phyloP scores from a whole-genome alignment of 1,140 invertebrate genomes.

The Drosophila suzukii region DNA sequence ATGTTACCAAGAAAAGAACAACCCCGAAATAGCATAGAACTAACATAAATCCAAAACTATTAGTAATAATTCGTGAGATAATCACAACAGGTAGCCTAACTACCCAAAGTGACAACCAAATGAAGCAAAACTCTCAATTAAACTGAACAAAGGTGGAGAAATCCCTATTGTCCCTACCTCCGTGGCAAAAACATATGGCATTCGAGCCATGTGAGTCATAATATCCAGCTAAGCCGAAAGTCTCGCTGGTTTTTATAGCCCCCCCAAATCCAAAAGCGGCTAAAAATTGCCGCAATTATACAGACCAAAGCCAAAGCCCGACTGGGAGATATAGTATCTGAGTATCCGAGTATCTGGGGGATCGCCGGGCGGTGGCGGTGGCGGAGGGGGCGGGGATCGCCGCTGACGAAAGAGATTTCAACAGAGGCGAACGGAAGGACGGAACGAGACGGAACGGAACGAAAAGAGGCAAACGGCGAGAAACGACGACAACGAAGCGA shows the following conservation, averaged over 20 bases:
- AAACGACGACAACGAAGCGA: conserved; percentile 38
- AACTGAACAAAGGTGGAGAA: conserved; percentile 8
- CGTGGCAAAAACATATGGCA: conserved; percentile 44
- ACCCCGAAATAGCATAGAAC: neutral
- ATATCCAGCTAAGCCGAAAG: conserved; percentile 37
- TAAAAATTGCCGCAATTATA: conserved; percentile 72
- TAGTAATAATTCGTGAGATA: neutral
- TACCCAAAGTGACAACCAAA: neutral
- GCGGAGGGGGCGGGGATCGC: conserved; percentile 15
- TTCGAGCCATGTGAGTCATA: conserved; percentile 38
- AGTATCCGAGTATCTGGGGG: conserved; percentile 34
- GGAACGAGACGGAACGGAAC: conserved; percentile 64
- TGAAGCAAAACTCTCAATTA: neutral
- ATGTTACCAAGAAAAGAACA: no score
- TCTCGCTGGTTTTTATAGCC: conserved; percentile 21
- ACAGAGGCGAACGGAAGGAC: conserved; percentile 65
- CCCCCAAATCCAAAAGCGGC: conserved; percentile 41
- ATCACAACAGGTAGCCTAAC: neutral
- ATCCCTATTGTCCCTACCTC: conserved; percentile 48
- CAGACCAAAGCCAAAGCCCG: conserved; percentile 42
- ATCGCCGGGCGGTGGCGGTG: conserved; percentile 21
- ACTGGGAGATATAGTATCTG: conserved; percentile 22
- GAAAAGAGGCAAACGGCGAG: conserved; percentile 27
- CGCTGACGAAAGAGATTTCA: conserved; percentile 77
- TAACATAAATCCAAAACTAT: neutral